phyloP scores from a whole-genome alignment of 2,113 vertebrate species.

The Atherinomorus stipes region DNA sequence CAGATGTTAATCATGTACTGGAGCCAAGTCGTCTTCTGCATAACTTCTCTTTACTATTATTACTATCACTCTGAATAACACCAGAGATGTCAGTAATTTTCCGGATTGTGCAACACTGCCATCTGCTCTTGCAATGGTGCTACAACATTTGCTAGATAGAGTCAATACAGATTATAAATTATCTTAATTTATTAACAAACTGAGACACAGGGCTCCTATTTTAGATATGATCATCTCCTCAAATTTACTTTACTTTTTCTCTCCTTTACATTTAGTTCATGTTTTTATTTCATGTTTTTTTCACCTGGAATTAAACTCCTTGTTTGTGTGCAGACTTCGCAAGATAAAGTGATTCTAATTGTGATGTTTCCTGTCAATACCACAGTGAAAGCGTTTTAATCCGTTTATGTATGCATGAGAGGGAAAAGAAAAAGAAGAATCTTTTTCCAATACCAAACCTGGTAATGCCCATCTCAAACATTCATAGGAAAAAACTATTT shows the following conservation, averaged over 20 bases:
- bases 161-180: background rate
- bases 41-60: background rate
- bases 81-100: background rate
- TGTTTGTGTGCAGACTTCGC: no score
- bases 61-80: background rate
- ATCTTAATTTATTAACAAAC: background rate
- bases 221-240: no score
- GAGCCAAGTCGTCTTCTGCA: background rate
- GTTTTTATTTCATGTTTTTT: no score
- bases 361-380: background rate
- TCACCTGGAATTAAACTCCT: no score
- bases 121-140: constrained; percentile 27
- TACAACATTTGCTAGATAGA: constrained; percentile 20
- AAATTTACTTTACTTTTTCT: no score
- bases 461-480: background rate
- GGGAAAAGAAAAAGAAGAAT: background rate
- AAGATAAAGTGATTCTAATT: no score
- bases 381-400: no score
- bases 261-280: no score
- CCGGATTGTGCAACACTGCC: constrained; percentile 45
- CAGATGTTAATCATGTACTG: background rate
- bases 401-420: no score
- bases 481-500: constrained; percentile 3
- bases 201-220: background rate
- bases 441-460: background rate